phyloP scores from a whole-genome alignment of 2,888 invertebrate genomes.

The Synanthedon andrenaeformis region DNA sequence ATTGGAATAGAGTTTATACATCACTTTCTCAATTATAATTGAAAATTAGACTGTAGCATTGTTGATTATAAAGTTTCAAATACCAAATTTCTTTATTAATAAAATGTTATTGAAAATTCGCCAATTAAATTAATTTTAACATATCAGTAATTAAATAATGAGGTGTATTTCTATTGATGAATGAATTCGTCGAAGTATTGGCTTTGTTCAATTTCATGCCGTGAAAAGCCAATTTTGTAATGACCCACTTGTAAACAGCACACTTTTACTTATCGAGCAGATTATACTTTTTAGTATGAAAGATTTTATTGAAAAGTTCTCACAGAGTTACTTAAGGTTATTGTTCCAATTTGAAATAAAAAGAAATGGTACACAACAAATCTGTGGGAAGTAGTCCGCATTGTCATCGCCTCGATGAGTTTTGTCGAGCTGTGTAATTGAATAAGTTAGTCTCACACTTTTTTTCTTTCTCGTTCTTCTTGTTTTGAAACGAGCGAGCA shows the following conservation, averaged over 20 bases:
- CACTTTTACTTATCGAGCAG: background rate
- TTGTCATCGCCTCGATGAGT: constrained; percentile 21
- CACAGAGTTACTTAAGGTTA: background rate
- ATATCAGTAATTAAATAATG: background rate
- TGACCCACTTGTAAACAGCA: background rate
- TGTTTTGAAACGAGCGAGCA: constrained; percentile 35
- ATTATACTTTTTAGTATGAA: too few relatives aligned
- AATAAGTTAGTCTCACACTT: constrained; percentile 20
- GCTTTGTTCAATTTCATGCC: constrained; percentile 41
- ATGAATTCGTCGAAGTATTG: constrained; percentile 27
- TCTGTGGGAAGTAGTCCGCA: constrained; percentile 55
- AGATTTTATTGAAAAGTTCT: background rate
- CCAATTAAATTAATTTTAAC: too few relatives aligned
- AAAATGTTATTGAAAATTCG: too few relatives aligned
- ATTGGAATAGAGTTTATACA: too few relatives aligned
- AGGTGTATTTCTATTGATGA: constrained; percentile 16
- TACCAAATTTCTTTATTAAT: too few relatives aligned
- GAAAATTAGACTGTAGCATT: too few relatives aligned
- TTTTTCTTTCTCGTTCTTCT: constrained; percentile 39
- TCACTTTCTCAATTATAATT: too few relatives aligned
- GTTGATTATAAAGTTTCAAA: too few relatives aligned
- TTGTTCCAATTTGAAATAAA: constrained; percentile 9
- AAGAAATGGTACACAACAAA: constrained; percentile 7
- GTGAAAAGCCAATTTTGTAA: constrained; percentile 29
- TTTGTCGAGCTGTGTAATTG: constrained; percentile 20